Conservation (phyloP, 35 echinoderm and acorn worm species). For the Strongylocentrotus purpuratus region DNA sequence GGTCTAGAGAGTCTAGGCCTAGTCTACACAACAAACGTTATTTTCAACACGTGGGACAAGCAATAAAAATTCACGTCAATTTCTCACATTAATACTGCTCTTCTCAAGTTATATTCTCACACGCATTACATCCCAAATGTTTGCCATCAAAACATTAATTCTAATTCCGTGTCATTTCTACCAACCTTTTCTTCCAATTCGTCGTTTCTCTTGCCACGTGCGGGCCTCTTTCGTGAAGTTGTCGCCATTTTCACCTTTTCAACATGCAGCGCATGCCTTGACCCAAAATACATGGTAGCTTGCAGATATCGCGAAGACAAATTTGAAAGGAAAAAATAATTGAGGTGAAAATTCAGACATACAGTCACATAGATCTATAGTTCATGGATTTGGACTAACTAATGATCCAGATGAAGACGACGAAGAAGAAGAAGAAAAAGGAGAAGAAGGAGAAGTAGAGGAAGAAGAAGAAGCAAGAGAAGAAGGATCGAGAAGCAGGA, state of each 20-base stretch:
- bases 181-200: not conserved
- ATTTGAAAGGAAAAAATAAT: too few relatives aligned
- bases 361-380: too few relatives aligned
- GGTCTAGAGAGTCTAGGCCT: too few relatives aligned
- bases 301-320: too few relatives aligned
- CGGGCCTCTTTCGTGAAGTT: not conserved
- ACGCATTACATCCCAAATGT: not conserved
- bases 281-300: not conserved
- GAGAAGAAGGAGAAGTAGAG: too few relatives aligned
- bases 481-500: too few relatives aligned
- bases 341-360: too few relatives aligned
- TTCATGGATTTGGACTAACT: too few relatives aligned
- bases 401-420: too few relatives aligned
- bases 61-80: not conserved
- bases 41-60: not conserved
- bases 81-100: not conserved
- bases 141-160: not conserved
- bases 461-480: too few relatives aligned
- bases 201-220: conserved; percentile 18
- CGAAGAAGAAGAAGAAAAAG: too few relatives aligned
- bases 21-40: too few relatives aligned
- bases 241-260: not conserved
- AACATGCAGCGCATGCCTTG: not conserved
- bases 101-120: not conserved
- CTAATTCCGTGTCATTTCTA: not conserved